These are phyloP conservation scores for Blomia tropicalis DNA, from an alignment of 2,888 invertebrate genomes.

Conservation along the genomic window DNA sequence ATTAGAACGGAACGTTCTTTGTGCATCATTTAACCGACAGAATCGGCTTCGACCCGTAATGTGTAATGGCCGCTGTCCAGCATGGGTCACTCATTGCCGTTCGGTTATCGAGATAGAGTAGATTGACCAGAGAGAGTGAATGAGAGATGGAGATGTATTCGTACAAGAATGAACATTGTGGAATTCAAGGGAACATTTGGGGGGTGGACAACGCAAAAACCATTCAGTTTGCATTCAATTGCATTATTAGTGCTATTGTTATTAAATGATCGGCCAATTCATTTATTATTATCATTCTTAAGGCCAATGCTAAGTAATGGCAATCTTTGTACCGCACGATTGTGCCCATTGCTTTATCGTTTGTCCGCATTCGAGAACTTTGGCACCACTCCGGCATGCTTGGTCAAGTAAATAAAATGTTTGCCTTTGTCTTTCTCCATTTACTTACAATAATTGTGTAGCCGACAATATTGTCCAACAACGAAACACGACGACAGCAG, in stretches of 20 bases:
- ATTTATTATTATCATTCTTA: conserved; percentile 7
- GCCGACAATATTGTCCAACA: conserved; percentile 1
- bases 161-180: too few relatives aligned
- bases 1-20: conserved; percentile 8
- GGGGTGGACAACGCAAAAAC: neutral
- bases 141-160: too few relatives aligned
- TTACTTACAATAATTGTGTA: conserved; percentile 10
- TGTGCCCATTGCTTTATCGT: conserved; percentile 6
- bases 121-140: too few relatives aligned
- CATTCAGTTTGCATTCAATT: conserved; percentile 15
- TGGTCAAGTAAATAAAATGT: conserved; percentile 15
- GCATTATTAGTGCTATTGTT: conserved; percentile 11
- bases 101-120: too few relatives aligned
- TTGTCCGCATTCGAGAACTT: too few relatives aligned
- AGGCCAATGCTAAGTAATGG: conserved; percentile 2
- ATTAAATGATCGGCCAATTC: conserved; percentile 14
- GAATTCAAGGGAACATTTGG: too few relatives aligned
- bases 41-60: neutral
- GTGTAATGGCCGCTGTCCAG: too few relatives aligned
- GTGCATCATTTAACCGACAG: conserved; percentile 9
- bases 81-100: too few relatives aligned
- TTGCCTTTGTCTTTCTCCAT: conserved; percentile 13
- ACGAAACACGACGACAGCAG: neutral
- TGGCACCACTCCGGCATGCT: neutral
- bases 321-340: conserved; percentile 1